A percentile compares a stretch with the other conserved stretches of the same genome.
phyloP scores from a whole-genome alignment of 2,113 vertebrate genomes.

The Numida meleagris region DNA sequence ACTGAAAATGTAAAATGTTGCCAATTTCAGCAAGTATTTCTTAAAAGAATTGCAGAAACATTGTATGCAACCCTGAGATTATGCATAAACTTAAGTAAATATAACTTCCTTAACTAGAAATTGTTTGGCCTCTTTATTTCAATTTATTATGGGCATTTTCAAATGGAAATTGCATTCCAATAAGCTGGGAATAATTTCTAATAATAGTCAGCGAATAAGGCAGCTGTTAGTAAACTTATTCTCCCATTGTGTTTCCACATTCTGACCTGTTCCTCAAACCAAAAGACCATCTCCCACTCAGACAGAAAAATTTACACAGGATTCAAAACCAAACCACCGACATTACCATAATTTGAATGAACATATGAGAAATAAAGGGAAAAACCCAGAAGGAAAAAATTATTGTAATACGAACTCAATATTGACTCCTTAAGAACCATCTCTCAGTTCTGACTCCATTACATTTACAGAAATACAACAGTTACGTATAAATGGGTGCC shows the following conservation, averaged over 20 bases:
- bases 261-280: background rate
- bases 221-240: slow-evolving; percentile 26
- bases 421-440: background rate
- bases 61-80: background rate
- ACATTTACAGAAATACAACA: background rate
- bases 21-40: background rate
- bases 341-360: background rate
- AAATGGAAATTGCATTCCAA: slow-evolving; percentile 27
- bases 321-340: background rate
- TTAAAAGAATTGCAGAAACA: background rate
- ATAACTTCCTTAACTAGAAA: background rate
- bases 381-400: background rate
- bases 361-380: background rate
- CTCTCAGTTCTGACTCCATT: background rate
- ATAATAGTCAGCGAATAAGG: slow-evolving; percentile 17
- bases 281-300: background rate
- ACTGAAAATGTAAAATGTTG: background rate
- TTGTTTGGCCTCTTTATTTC: background rate
- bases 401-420: background rate
- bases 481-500: background rate
- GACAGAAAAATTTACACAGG: background rate
- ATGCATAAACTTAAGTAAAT: background rate
- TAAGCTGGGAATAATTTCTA: slow-evolving; percentile 31
- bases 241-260: background rate
- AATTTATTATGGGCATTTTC: slow-evolving; percentile 21